These are phyloP conservation scores for Gastrophryne carolinensis DNA, from an alignment of 2,797 vertebrate species.

Conservation along the genomic window DNA sequence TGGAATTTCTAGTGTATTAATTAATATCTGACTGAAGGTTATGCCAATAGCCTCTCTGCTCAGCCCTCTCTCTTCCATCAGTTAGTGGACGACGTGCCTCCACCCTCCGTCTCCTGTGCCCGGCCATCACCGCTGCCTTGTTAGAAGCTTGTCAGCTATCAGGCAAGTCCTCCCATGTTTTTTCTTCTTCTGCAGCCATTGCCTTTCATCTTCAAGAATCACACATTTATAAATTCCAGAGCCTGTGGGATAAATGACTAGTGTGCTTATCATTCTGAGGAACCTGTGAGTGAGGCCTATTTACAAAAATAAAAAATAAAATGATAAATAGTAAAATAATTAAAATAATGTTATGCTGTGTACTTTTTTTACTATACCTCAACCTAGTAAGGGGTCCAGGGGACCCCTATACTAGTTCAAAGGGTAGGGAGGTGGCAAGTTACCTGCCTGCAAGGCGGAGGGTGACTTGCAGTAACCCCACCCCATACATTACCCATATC, in stretches of 20 bases:
- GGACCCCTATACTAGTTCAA: too few relatives aligned
- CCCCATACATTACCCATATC: too few relatives aligned
- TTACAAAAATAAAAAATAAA: too few relatives aligned
- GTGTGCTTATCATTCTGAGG: background rate
- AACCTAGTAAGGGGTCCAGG: too few relatives aligned
- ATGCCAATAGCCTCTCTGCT: slow-evolving; percentile 14
- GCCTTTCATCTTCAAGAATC: background rate
- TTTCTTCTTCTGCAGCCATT: background rate
- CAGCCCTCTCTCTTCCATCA: slow-evolving; percentile 14
- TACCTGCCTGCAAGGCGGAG: too few relatives aligned
- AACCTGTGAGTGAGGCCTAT: background rate
- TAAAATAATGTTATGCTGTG: too few relatives aligned
- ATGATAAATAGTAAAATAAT: too few relatives aligned
- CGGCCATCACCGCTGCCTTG: slow-evolving; percentile 28
- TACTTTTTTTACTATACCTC: too few relatives aligned
- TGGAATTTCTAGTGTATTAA: slow-evolving; percentile 10
- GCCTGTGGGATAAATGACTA: background rate
- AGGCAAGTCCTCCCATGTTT: slow-evolving; percentile 18
- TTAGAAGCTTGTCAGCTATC: slow-evolving; percentile 8
- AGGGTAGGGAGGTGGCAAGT: too few relatives aligned
- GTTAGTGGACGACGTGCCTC: slow-evolving; percentile 16
- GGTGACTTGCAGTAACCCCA: too few relatives aligned
- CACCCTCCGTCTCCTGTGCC: slow-evolving; percentile 18
- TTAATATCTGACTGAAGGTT: slow-evolving; percentile 12
- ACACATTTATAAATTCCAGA: background rate